Evolutionary conservation across 2,113 vertebrate species (phyloP), one percentile per base, ranked within the genome.

Genomic region (Ceuthmochares aereus): DNA sequence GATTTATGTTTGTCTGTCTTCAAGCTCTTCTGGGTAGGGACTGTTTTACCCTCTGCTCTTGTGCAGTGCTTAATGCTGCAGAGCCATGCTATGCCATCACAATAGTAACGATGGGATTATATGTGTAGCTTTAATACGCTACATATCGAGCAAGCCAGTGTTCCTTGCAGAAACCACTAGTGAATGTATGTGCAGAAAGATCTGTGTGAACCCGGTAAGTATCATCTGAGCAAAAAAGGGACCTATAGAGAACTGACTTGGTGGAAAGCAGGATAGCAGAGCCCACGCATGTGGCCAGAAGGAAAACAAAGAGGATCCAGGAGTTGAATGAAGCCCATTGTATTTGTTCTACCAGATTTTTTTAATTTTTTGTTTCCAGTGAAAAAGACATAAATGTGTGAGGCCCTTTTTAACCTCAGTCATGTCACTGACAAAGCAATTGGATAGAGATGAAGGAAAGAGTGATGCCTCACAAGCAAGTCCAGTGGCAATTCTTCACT

Each of bases 361-460:
- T 81, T 80, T 45, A 43, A 89, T 94, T 87, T 83, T 93, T 96
- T 88, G 26, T 90, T 96, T 88, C 72, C 88, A 86, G 43, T 77
- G 82, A 52, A 79, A 90, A 37, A 37, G 37, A 66, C 43, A 90
- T 21, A 77, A 87, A 95, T 90, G 55, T 73, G 22, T 2, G 29
- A 87, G 78, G 67, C 62, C 15, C 8, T 72, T 94, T 82, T 72
- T 75, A 95, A 55, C 63, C 59, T 85, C 84, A 87, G 78, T 77
- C 15, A 67, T 40, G 56, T 32, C 9, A 16, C 43, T 95, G 72
- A 92, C 87, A 84, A 87, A 85, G 60, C 47, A 94, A 42, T 47
- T 82, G 85, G 67, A 88, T 32, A 66, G 63, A 93, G 70, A 87
- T 94, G 92, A 94, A 96, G 70, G 84, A 27, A 93, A 76, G 47